A percentile compares a stretch with the other conserved stretches of the same genome.
These are phyloP conservation scores for Plebejus anna DNA, from an alignment of 2,888 invertebrate species.

Conservation along the genomic window DNA sequence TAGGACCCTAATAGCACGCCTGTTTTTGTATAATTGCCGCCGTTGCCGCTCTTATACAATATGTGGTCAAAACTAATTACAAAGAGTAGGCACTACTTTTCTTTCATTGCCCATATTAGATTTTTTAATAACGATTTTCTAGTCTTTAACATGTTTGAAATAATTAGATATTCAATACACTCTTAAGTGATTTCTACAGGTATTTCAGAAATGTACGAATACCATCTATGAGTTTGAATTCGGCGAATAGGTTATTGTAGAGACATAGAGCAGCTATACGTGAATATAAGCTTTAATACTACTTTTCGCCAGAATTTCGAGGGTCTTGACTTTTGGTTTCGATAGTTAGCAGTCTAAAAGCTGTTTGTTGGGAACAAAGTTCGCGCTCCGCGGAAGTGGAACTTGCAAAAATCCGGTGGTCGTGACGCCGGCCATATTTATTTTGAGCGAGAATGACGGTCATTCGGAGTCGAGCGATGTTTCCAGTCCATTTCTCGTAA, in stretches of 20 bases:
- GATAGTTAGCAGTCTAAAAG: too few species aligned
- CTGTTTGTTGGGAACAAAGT: background rate
- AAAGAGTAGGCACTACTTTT: background rate
- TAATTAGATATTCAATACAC: background rate
- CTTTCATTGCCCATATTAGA: background rate
- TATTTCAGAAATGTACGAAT: background rate
- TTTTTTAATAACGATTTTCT: background rate
- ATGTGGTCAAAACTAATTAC: constrained; percentile 20
- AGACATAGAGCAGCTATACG: background rate
- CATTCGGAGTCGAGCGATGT: constrained; percentile 69
- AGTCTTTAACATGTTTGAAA: background rate
- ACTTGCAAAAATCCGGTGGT: constrained; percentile 45
- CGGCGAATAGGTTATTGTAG: background rate
- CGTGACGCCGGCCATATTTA: constrained; percentile 44
- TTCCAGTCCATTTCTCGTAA: constrained; percentile 75
- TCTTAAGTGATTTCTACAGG: background rate
- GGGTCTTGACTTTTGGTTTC: background rate
- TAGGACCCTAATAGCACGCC: constrained; percentile 11
- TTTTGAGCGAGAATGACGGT: constrained; percentile 61
- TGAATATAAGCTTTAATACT: background rate
- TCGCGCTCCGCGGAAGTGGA: background rate
- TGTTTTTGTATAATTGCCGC: constrained; percentile 6
- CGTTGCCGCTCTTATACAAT: background rate
- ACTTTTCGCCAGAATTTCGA: background rate
- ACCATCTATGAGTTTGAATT: background rate